Evolutionary conservation across 2,888 invertebrate genomes (phyloP).

Genomic region (Cheilosia pagana): DNA sequence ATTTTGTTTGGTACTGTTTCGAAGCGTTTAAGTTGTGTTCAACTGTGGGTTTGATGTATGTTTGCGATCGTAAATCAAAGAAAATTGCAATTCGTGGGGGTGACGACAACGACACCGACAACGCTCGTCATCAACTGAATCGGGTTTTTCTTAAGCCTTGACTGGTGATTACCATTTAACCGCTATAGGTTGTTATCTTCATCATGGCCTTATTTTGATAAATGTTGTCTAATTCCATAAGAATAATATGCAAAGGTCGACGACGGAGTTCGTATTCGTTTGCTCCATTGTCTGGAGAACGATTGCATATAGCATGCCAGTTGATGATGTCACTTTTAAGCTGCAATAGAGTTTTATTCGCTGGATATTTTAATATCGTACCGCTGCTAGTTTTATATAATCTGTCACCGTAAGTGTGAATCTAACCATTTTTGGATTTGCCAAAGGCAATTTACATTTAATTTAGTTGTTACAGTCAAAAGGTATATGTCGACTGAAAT

Average conservation of each 20-base stretch:
- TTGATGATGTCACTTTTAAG: conserved; percentile 1
- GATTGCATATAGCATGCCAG: background rate
- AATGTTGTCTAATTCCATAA: background rate
- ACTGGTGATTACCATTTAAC: conserved; percentile 9
- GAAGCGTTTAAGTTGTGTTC: background rate
- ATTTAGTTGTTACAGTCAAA: no score
- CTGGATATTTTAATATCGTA: no score
- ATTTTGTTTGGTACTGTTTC: conserved; percentile 5
- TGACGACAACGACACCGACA: conserved; percentile 17
- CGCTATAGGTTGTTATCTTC: background rate
- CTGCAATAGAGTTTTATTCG: background rate
- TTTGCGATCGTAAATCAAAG: conserved; percentile 42
- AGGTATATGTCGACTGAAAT: no score
- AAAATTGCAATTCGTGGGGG: conserved; percentile 16
- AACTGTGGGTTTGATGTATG: conserved; percentile 11
- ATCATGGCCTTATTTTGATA: conserved; percentile 22
- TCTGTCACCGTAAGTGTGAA: no score
- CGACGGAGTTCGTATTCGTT: background rate
- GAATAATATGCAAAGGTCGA: background rate
- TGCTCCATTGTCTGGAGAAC: background rate
- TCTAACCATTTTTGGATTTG: no score
- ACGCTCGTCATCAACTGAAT: conserved; percentile 13
- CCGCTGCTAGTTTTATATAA: no score
- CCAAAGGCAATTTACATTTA: no score
- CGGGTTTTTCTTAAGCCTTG: conserved; percentile 41